These are phyloP conservation scores for Conomelus anceps DNA, from an alignment of 2,888 invertebrate genomes.

Conservation along the genomic window DNA sequence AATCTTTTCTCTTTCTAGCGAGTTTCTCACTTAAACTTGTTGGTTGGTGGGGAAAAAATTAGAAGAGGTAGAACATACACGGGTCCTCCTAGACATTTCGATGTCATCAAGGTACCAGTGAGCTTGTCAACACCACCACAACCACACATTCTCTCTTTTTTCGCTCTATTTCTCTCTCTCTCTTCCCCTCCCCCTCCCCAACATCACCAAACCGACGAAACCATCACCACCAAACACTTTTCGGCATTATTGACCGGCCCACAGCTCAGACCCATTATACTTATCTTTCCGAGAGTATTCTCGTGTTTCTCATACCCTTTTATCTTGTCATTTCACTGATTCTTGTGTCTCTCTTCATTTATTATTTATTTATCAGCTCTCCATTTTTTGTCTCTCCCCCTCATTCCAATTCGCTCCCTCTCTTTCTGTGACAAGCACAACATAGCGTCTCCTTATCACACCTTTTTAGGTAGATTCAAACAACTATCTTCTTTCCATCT, in stretches of 20 bases:
- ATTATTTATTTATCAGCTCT: conserved; percentile 10
- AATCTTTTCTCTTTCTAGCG: not conserved
- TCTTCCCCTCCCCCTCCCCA: no score
- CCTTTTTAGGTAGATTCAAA: not conserved
- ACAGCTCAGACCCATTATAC: not conserved
- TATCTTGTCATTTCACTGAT: conserved; percentile 11
- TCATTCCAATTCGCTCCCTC: no score
- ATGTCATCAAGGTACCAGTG: not conserved
- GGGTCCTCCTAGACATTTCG: not conserved
- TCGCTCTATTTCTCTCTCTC: not conserved
- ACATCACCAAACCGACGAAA: no score
- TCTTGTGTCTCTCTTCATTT: conserved; percentile 10
- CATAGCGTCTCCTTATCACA: not conserved
- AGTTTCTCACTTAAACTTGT: not conserved
- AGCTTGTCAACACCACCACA: not conserved
- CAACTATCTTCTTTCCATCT: not conserved
- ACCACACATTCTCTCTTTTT: not conserved
- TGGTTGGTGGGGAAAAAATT: not conserved
- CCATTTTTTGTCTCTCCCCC: not conserved
- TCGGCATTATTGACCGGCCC: not conserved
- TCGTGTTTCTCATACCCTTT: not conserved
- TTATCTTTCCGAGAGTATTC: conserved; percentile 12
- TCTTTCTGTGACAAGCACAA: not conserved
- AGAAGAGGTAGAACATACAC: not conserved
- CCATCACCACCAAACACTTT: not conserved